Evolutionary conservation across 2,797 vertebrate species (phyloP).

Genomic region (Anguilla anguilla): DNA sequence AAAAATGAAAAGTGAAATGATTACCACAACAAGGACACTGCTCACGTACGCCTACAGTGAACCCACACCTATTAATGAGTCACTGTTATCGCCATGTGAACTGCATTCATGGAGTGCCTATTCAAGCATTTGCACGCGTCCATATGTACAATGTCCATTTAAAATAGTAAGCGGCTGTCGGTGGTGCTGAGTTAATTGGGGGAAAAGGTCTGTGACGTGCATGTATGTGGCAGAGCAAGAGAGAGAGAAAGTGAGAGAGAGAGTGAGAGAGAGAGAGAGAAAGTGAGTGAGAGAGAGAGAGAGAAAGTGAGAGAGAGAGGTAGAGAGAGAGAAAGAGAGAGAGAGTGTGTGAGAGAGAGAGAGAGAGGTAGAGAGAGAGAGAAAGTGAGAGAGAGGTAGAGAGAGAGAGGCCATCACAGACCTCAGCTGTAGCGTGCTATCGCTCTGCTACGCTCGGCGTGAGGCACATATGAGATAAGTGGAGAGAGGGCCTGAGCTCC

Average conservation of each 20-base stretch:
- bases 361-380: neutral
- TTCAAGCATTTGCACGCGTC: too few relatives aligned
- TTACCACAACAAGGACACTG: too few relatives aligned
- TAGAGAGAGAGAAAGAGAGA: neutral
- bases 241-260: too few relatives aligned
- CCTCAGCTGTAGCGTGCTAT: neutral
- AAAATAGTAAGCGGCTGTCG: neutral
- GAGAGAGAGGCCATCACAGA: neutral
- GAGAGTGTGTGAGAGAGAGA: neutral
- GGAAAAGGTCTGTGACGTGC: too few relatives aligned
- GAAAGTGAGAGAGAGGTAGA: neutral
- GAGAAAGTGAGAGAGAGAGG: neutral
- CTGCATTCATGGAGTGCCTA: too few relatives aligned
- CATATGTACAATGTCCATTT: too few relatives aligned
- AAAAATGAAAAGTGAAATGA: too few relatives aligned
- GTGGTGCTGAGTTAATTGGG: neutral
- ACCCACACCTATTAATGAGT: too few relatives aligned
- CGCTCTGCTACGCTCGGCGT: neutral
- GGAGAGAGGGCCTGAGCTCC: neutral
- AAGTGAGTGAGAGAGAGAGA: too few relatives aligned
- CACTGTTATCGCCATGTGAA: too few relatives aligned
- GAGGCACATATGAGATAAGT: slow-evolving; percentile 19
- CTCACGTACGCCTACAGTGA: too few relatives aligned
- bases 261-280: too few relatives aligned
- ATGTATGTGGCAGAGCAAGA: neutral